Conservation (phyloP, 2,797 vertebrate genomes). For the Pteronotus mesoamericanus region DNA sequence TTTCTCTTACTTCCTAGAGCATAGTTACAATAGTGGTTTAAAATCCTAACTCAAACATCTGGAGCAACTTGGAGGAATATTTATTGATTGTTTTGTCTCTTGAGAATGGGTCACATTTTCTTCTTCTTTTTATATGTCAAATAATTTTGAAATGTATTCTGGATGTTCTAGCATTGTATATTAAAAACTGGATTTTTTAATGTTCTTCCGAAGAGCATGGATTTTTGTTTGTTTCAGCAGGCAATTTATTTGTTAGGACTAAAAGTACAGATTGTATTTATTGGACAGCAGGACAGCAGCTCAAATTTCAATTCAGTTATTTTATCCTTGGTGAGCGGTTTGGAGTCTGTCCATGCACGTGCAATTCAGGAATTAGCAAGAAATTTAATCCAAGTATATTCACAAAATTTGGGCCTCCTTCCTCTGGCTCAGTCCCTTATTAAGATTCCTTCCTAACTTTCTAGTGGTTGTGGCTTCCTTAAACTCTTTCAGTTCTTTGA, state of each 20-base stretch:
- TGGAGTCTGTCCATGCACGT: not conserved
- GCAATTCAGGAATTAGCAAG: not conserved
- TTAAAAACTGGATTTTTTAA: not conserved
- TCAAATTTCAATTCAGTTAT: not conserved
- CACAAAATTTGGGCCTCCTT: not conserved
- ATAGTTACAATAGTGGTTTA: not conserved
- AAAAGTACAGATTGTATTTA: not conserved
- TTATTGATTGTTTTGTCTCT: not conserved
- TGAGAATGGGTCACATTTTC: not conserved
- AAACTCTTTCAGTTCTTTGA: not conserved
- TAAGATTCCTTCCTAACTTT: not conserved
- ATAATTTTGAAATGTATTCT: not conserved
- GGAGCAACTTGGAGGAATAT: not conserved
- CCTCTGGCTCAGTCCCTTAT: not conserved
- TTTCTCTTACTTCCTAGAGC: not conserved
- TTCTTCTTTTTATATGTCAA: not conserved
- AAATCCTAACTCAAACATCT: not conserved
- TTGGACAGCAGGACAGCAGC: not conserved
- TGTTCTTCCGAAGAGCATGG: not conserved
- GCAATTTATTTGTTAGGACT: not conserved
- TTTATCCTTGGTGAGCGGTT: not conserved
- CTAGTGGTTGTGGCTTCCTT: not conserved
- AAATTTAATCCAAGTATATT: not conserved
- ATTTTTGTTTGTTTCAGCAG: not conserved
- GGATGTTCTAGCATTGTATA: not conserved